A percentile compares a stretch with the other conserved stretches of the same genome.
These are phyloP conservation scores for Episyrphus balteatus DNA, from an alignment of 1,140 invertebrate species.

Conservation along the genomic window DNA sequence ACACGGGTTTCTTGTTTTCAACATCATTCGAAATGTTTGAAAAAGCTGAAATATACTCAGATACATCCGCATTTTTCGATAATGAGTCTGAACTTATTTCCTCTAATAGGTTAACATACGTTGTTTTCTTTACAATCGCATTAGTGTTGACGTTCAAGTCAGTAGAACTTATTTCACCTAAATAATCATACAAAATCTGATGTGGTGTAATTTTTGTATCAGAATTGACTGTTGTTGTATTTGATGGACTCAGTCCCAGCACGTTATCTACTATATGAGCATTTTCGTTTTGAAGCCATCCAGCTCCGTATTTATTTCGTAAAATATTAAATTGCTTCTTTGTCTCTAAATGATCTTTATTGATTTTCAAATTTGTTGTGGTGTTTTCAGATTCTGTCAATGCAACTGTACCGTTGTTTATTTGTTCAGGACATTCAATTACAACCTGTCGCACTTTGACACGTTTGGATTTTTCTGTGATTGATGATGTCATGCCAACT, in stretches of 20 bases:
- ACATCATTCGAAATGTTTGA: background rate
- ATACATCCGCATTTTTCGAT: background rate
- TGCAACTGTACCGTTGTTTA: conserved; percentile 4
- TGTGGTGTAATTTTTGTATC: conserved; percentile 3
- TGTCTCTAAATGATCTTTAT: conserved; percentile 40
- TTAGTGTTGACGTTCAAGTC: background rate
- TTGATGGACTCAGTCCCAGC: conserved; percentile 38
- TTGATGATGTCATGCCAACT: too few species aligned
- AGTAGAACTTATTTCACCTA: conserved; percentile 14
- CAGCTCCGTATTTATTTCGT: conserved; percentile 44
- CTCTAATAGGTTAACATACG: too few species aligned
- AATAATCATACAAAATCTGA: conserved; percentile 21
- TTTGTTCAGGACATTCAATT: conserved; percentile 16
- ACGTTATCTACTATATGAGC: conserved; percentile 44
- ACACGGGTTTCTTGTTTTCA: background rate
- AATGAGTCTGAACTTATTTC: too few species aligned
- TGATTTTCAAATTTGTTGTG: background rate
- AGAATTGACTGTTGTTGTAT: background rate
- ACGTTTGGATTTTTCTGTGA: conserved; percentile 7
- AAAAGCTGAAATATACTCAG: background rate
- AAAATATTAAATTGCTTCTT: conserved; percentile 49
- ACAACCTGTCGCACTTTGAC: conserved; percentile 25
- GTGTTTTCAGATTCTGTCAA: background rate
- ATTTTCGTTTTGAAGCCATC: conserved; percentile 46
- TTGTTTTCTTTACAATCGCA: background rate